Conservation (phyloP, 2,797 vertebrate genomes). For the Micromesistius poutassou region DNA sequence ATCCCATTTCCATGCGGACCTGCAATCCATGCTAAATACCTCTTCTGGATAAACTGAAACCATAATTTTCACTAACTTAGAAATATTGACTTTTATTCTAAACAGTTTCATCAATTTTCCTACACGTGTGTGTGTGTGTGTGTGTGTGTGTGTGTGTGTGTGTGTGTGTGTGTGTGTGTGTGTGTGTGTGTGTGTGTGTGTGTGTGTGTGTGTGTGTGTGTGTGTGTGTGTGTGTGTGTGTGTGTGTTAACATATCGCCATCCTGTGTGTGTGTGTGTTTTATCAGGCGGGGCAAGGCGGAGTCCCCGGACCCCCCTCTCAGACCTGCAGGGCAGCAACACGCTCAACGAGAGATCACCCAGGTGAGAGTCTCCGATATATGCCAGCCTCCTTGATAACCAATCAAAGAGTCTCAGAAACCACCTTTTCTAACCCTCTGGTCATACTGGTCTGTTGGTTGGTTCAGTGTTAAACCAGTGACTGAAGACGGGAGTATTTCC, state of each 20-base stretch:
- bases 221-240: slow-evolving; percentile 27
- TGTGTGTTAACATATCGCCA: slow-evolving; percentile 20
- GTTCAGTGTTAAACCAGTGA: neutral
- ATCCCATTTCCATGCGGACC: neutral
- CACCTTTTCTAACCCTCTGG: neutral
- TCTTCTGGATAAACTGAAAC: slow-evolving; percentile 24
- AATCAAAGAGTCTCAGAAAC: neutral
- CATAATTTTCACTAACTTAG: slow-evolving; percentile 39
- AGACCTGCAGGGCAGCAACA: slow-evolving; percentile 90
- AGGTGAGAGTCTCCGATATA: slow-evolving; percentile 52
- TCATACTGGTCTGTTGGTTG: neutral
- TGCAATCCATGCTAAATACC: neutral
- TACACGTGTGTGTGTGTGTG: neutral
- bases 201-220: slow-evolving; percentile 2
- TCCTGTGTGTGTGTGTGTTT: slow-evolving; percentile 18
- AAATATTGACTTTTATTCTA: slow-evolving; percentile 43
- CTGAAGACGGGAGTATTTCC: neutral
- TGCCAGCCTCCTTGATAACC: neutral
- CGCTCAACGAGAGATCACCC: slow-evolving; percentile 80
- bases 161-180: slow-evolving; percentile 7
- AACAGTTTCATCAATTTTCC: slow-evolving; percentile 26
- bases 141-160: slow-evolving; percentile 12
- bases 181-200: slow-evolving; percentile 4
- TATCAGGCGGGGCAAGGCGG: slow-evolving; percentile 82
- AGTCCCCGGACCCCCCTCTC: slow-evolving; percentile 86